Conservation (phyloP, 1,140 invertebrate species). For the Zaprionus nigranus region DNA sequence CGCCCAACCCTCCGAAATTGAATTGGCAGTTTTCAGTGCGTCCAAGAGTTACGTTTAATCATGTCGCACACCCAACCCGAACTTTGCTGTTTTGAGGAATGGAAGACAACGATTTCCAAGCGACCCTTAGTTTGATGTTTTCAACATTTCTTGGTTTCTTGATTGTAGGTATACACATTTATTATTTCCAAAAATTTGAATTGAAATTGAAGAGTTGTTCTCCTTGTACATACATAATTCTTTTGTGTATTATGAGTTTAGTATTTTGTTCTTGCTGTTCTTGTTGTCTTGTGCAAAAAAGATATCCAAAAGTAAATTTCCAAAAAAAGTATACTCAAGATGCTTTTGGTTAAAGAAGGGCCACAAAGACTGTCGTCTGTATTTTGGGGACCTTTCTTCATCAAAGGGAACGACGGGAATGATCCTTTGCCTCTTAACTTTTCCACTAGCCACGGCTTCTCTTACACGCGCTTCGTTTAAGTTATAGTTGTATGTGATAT, state of each 20-base stretch:
- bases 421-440: constrained; percentile 52
- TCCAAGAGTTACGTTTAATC: constrained; percentile 70
- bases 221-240: constrained; percentile 60
- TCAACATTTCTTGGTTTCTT: not conserved
- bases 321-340: constrained; percentile 65
- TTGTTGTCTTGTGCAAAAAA: constrained; percentile 63
- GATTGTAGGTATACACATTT: constrained; percentile 4
- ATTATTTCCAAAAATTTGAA: constrained; percentile 37
- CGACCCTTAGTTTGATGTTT: not conserved
- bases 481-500: constrained; percentile 68
- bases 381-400: constrained; percentile 38
- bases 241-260: constrained; percentile 60
- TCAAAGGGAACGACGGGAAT: constrained; percentile 68
- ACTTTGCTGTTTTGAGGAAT: not conserved
- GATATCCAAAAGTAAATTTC: constrained; percentile 68
- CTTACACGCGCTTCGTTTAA: constrained; percentile 55
- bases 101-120: not conserved
- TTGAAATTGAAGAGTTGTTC: constrained; percentile 59
- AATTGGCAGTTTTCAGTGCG: constrained; percentile 66
- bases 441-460: constrained; percentile 3
- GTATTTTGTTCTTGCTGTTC: constrained; percentile 27
- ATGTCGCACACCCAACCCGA: constrained; percentile 54
- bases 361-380: constrained; percentile 24
- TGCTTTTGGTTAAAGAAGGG: constrained; percentile 53
- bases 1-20: constrained; percentile 34